Conservation (phyloP, 2,113 vertebrate genomes). For the Microcebus lehilahytsara region DNA sequence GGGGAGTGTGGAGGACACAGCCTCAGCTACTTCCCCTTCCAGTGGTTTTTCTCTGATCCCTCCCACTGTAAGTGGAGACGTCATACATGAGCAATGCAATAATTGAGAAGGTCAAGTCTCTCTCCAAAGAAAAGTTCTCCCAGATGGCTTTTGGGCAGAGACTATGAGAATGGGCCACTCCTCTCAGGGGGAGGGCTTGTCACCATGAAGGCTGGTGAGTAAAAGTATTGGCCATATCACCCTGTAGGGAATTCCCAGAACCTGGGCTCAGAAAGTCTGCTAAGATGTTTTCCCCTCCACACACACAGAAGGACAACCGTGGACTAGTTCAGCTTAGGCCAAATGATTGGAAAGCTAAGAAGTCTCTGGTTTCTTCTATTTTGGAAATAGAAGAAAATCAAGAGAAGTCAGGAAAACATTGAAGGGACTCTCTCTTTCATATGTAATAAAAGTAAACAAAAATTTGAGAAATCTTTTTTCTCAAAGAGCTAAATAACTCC, state of each 20-base stretch:
- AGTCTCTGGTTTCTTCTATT: background rate
- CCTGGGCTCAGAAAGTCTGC: background rate
- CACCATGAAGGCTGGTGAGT: background rate
- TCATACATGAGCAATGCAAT: background rate
- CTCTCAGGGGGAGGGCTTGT: background rate
- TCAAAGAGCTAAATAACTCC: background rate
- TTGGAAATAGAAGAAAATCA: background rate
- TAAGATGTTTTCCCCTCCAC: background rate
- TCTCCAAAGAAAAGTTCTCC: background rate
- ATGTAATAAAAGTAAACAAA: background rate
- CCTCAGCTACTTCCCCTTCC: background rate
- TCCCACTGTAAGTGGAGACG: background rate
- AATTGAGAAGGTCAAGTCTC: background rate
- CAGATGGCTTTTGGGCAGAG: background rate
- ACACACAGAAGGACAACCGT: background rate
- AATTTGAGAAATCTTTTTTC: background rate
- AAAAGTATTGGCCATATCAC: accelerated
- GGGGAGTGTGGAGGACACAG: background rate
- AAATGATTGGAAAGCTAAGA: background rate
- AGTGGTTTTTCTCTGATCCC: background rate
- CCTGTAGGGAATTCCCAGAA: background rate
- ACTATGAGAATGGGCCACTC: background rate
- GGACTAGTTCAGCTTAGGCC: background rate
- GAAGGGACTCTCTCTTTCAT: background rate
- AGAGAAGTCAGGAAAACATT: background rate